Base-by-base conservation (phyloP, 1,140 invertebrate species). In the Ceratina calcarata region DNA sequence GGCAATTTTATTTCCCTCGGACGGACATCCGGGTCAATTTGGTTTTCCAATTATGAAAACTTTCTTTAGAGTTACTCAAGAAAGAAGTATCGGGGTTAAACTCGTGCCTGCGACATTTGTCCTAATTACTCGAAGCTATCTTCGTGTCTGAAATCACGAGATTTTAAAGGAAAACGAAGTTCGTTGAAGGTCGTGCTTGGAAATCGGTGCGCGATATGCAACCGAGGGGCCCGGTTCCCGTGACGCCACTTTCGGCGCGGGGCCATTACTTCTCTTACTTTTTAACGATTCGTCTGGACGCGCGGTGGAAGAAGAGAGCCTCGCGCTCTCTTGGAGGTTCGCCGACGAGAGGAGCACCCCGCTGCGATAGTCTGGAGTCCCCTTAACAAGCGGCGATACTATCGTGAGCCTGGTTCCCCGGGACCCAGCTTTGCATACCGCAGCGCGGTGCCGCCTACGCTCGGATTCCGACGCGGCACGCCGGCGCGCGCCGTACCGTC, bases 241-340 rank as follows among this genome's bases (percentile, higher is more conserved):
- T 82, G 83, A 85, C 83, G 83, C 83, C 84, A 85, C 61, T 86
- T 86, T 86, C 72, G 84, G 81, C 84, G 83, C 53, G 76, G 73
- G 80, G 69, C 73, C 81, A 85, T 86, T 86, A 86, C 81, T 86
- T 86, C 80, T 83, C 81, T 76, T 86, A 83, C 85, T 80, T 81
- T 89, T 89, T 88, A 88, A 89, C 86, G 87, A 89, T 88, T 84
- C 84, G 85, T 87, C 82, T 87, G 86, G 81, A 88, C 73, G 85
- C 76, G 81, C 78, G 84, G 85, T 58, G 86, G 81, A 83, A 77
- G 78, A 72, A 70, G 57, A 70, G 75, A 74, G 61, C n/a, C 24
- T 74, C 80, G 74, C 64, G 67, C 55, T 79, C 76, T 86, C 80
- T 83, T 82, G 80, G 77, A 73, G 82, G 73, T 82, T 89, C 79